Percentiles rank a stretch among this genome's conserved stretches.
Evolutionary conservation across 92 coral and sea anemone species (phyloP).

Genomic region (Actinostola sp.): DNA sequence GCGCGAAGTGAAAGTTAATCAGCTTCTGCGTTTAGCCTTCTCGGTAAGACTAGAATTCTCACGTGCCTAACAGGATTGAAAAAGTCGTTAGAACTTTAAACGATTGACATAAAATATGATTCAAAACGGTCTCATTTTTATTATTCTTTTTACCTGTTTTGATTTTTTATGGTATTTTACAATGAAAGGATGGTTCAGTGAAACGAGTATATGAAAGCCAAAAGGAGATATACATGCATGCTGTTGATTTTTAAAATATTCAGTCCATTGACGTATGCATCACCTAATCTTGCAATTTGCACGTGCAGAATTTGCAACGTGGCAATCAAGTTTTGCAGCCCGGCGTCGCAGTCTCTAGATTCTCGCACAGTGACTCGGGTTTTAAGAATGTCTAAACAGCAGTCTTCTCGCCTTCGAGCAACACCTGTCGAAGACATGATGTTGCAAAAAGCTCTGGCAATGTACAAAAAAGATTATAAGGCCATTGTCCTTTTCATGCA

Average conservation of each 20-base stretch:
- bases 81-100: background rate
- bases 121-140: constrained; percentile 5
- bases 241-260: background rate
- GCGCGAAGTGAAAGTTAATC: background rate
- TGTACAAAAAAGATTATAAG: background rate
- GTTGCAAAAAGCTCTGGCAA: background rate
- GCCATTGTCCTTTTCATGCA: constrained; percentile 4
- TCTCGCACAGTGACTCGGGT: background rate
- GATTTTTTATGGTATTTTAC: background rate
- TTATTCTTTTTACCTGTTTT: background rate
- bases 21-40: too few species aligned
- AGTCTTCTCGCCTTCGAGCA: background rate
- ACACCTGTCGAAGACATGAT: constrained; percentile 8
- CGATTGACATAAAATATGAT: background rate
- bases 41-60: background rate
- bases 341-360: too few species aligned
- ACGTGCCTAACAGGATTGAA: constrained; percentile 1
- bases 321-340: background rate
- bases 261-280: background rate
- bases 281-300: background rate
- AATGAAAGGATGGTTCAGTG: background rate
- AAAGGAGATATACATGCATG: background rate
- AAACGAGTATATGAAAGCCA: background rate
- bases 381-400: background rate
- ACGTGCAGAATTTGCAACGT: background rate